Base-by-base conservation (phyloP, 2,113 vertebrate species). In the Zosterops hypoxanthus region DNA sequence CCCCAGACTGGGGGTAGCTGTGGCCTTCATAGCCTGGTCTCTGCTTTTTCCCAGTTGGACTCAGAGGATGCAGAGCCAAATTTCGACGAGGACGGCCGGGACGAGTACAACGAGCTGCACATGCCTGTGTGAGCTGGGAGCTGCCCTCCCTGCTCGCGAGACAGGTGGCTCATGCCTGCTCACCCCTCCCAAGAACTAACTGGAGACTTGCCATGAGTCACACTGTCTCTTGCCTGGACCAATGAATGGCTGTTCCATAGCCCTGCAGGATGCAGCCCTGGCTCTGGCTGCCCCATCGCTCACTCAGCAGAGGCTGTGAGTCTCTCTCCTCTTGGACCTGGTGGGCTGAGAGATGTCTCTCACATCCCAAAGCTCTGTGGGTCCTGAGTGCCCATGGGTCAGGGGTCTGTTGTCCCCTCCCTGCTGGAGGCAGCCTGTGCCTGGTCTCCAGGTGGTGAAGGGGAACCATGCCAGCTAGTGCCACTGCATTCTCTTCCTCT, bases 51-150 rank as follows among this genome's bases (percentile, higher is more conserved):
- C 66, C 85, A 99, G 99, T 63, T 99, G 98, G 99, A 99, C 86
- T 99, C 98, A 0, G 99, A 99, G 69, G 99, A 99, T 47, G 98
- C 98, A 1, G 98, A 98, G 39, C 99, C 99, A 3, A 99, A 99
- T 98, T 99, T 99, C 2, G 99, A 99, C 0, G 99, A 99, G 94
- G 99, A 99, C 0, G 99, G 99, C 49, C 98, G 98, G 72, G 99
- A 99, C 1, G 99, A 99, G 93, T 99, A 99, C 98, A 99, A 99
- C 2, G 99, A 99, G 97, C 98, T 99, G 92, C 99, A 99, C 97
- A 99, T 99, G 99, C 99, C 99, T 5, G 99, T 99, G 71, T 99
- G 97, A 98, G 42, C 86, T 71, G 50, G 55, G 80, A 69, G 44
- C 70, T 85, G 61, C 85, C 34, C 50, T 92, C 41, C 57, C 65